A percentile compares a stretch with the other conserved stretches of the same genome.
Evolutionary conservation across 2,113 vertebrate genomes (phyloP).

Genomic region (Mionectes macconnelli): DNA sequence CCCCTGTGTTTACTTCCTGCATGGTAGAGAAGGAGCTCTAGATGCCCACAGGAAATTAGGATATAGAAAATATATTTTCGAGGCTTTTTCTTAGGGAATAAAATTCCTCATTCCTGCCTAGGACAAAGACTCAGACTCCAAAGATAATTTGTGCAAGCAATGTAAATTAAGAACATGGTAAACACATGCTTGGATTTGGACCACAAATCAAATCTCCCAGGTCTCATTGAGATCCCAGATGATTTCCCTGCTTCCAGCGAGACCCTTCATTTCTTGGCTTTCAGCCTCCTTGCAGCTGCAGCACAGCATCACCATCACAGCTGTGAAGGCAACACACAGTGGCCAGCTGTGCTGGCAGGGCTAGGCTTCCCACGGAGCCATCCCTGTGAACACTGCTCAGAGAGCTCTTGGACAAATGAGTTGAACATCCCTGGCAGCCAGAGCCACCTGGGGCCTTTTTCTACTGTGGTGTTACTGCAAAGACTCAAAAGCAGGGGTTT

Average conservation of each 20-base stretch:
- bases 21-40: background rate
- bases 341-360: background rate
- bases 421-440: background rate
- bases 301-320: background rate
- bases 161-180: background rate
- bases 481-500: background rate
- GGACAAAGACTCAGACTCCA: background rate
- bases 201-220: background rate
- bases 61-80: background rate
- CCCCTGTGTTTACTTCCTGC: background rate
- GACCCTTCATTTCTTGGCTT: background rate
- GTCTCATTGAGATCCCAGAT: background rate
- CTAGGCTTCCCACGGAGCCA: background rate
- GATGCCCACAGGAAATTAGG: background rate
- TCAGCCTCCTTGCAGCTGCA: background rate
- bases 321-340: background rate
- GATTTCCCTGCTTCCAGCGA: background rate
- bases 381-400: background rate
- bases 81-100: background rate
- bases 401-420: background rate
- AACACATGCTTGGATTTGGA: background rate
- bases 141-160: background rate
- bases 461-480: rapidly evolving
- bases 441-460: background rate
- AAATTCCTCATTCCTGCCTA: background rate